These are phyloP conservation scores for Cotesia chilonis DNA, from an alignment of 1,140 invertebrate genomes.

Conservation along the genomic window DNA sequence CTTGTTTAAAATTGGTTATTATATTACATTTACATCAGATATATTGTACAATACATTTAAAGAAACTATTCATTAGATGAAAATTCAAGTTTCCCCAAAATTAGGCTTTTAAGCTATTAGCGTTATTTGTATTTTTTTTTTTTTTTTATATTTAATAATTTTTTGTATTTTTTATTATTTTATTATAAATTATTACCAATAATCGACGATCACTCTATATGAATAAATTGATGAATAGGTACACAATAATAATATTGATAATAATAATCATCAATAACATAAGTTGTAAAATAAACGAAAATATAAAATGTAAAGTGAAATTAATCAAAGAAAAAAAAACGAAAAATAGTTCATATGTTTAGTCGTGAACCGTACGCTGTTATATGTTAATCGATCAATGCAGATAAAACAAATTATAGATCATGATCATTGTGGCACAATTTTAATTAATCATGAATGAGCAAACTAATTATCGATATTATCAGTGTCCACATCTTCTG, in stretches of 20 bases:
- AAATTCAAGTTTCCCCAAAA: slow-evolving; percentile 49
- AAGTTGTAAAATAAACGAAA: slow-evolving; percentile 63
- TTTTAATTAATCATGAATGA: slow-evolving; percentile 50
- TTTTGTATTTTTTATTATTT: slow-evolving; percentile 7
- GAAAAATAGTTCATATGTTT: slow-evolving; percentile 10
- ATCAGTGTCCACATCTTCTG: slow-evolving; percentile 61
- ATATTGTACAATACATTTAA: slow-evolving; percentile 60
- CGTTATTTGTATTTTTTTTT: not conserved
- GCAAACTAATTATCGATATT: slow-evolving; percentile 58
- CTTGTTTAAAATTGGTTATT: slow-evolving; percentile 49
- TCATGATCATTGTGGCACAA: slow-evolving; percentile 57
- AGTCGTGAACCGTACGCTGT: slow-evolving; percentile 13
- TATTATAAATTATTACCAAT: slow-evolving; percentile 15
- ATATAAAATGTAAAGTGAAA: slow-evolving; percentile 59
- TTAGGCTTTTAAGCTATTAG: slow-evolving; percentile 34
- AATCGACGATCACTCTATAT: slow-evolving; percentile 26
- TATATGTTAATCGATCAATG: slow-evolving; percentile 46
- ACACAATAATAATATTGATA: slow-evolving; percentile 24
- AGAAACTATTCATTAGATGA: slow-evolving; percentile 52
- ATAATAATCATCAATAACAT: slow-evolving; percentile 52
- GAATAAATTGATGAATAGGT: slow-evolving; percentile 30
- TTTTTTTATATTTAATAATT: slow-evolving; percentile 2
- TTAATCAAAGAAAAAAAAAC: slow-evolving; percentile 28
- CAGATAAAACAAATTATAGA: slow-evolving; percentile 55
- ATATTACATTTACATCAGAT: slow-evolving; percentile 58